phyloP scores from a whole-genome alignment of 1,140 invertebrate genomes.

The Drosophila yakuba region DNA sequence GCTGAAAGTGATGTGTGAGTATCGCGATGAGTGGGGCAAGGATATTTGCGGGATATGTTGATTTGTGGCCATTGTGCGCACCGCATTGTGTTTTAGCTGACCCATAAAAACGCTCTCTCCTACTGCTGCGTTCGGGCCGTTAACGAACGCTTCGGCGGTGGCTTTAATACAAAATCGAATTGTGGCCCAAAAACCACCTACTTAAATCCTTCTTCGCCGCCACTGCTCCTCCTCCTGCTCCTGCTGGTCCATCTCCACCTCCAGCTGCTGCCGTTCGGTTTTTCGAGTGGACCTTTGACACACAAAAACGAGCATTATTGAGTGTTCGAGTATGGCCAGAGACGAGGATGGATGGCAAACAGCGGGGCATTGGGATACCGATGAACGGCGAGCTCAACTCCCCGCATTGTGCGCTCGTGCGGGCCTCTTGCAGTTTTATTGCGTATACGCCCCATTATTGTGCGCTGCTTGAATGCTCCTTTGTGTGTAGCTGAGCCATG shows the following conservation, averaged over 20 bases:
- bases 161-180: conserved; percentile 57
- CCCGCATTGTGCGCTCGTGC: conserved; percentile 47
- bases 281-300: conserved; percentile 69
- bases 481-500: conserved; percentile 31
- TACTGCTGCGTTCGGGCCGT: conserved; percentile 22
- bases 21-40: conserved; percentile 17
- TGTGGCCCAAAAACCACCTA: conserved; percentile 13
- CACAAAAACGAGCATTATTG: conserved; percentile 74
- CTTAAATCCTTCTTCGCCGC: conserved; percentile 13
- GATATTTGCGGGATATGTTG: conserved; percentile 12
- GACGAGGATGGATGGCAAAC: conserved; percentile 16
- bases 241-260: neutral
- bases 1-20: conserved; percentile 96
- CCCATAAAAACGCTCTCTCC: conserved; percentile 18
- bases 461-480: conserved; percentile 39
- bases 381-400: conserved; percentile 9
- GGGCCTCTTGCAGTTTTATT: conserved; percentile 71
- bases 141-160: conserved; percentile 41
- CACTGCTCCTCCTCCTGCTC: conserved; percentile 1
- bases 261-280: conserved; percentile 48
- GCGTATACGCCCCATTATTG: conserved; percentile 69
- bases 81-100: conserved; percentile 7
- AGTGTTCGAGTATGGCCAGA: conserved; percentile 57
- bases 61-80: conserved; percentile 15
- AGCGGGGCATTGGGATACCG: neutral